These are phyloP conservation scores for Ctenomys sociabilis DNA, from an alignment of 2,113 vertebrate genomes.

Conservation along the genomic window DNA sequence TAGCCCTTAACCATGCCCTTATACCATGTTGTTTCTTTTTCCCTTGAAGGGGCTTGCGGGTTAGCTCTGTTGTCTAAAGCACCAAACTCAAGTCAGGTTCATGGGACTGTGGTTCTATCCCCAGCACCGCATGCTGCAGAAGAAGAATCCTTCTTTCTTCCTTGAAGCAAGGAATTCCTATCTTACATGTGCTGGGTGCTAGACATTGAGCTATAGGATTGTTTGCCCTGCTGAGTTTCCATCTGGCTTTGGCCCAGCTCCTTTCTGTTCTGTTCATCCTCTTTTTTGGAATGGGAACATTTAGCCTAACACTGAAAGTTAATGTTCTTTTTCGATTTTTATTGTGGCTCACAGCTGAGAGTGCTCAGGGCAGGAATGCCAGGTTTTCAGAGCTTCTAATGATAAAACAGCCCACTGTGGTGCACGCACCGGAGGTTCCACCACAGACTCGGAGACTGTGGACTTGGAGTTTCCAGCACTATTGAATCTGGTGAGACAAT, in stretches of 20 bases:
- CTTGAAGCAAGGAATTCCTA: not conserved
- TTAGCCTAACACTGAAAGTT: not conserved
- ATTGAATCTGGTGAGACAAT: not conserved
- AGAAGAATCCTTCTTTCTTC: not conserved
- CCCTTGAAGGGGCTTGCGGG: not conserved
- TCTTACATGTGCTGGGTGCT: not conserved
- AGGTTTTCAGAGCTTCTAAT: not conserved
- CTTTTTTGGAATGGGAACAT: not conserved
- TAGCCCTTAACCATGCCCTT: not conserved
- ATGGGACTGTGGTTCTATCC: no score
- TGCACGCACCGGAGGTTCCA: not conserved
- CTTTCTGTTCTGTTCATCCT: not conserved
- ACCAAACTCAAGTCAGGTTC: no score
- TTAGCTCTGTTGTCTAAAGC: no score
- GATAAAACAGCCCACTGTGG: not conserved
- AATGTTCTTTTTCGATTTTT: not conserved
- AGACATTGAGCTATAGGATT: not conserved
- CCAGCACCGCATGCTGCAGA: no score
- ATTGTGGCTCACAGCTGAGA: not conserved
- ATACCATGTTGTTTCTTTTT: not conserved
- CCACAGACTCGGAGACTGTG: not conserved
- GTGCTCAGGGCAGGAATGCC: not conserved
- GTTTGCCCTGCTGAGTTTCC: not conserved
- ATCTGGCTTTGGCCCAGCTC: not conserved
- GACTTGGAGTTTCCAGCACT: not conserved